Percentiles rank a stretch among this genome's conserved stretches.
Conservation (phyloP, 1,140 invertebrate species). For the Drosophila pandora region DNA sequence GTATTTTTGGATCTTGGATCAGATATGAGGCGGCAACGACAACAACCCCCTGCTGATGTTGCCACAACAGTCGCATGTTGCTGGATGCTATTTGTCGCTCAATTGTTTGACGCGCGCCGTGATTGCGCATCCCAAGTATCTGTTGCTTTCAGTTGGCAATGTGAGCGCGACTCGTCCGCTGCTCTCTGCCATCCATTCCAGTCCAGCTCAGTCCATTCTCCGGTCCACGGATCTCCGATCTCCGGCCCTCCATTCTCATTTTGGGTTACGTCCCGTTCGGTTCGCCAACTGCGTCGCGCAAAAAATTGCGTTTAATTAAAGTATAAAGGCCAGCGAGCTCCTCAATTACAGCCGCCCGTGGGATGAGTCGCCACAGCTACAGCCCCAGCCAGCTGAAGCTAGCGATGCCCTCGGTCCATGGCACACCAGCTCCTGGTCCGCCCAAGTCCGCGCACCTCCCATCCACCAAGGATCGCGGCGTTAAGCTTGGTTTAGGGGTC, state of each 20-base stretch:
- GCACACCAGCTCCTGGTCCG: background rate
- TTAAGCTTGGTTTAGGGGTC: conserved; percentile 70
- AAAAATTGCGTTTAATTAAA: conserved; percentile 79
- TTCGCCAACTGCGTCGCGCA: conserved; percentile 62
- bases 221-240: conserved; percentile 7
- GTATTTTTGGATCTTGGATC: conserved; percentile 3
- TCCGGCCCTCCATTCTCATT: conserved; percentile 41
- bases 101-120: conserved; percentile 76
- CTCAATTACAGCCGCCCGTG: conserved; percentile 48
- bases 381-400: conserved; percentile 50
- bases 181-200: conserved; percentile 36
- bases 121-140: conserved; percentile 62
- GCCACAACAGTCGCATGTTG: conserved; percentile 18
- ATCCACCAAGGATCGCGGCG: conserved; percentile 13
- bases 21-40: background rate
- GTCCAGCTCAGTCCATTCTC: conserved; percentile 10
- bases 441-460: background rate
- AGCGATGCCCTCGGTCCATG: conserved; percentile 66
- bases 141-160: conserved; percentile 61
- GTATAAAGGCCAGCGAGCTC: conserved; percentile 67
- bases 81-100: conserved; percentile 48
- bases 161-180: conserved; percentile 68
- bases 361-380: conserved; percentile 64
- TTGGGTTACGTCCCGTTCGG: conserved; percentile 40
- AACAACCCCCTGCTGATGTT: conserved; percentile 3